phyloP scores from a whole-genome alignment of 1,140 invertebrate species.

The Alviniconcha marisindica region DNA sequence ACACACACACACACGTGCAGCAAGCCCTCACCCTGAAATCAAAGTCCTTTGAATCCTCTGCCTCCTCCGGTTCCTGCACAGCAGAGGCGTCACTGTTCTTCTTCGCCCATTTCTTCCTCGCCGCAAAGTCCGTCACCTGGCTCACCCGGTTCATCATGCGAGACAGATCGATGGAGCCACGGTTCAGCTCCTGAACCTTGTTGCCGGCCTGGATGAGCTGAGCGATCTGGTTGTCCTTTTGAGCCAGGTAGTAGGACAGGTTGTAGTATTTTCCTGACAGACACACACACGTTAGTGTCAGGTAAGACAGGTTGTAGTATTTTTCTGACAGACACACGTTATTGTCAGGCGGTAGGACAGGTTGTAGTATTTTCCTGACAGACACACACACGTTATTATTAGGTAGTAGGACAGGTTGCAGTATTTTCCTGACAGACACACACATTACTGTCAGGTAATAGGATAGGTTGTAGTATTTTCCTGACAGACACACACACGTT shows the following conservation, averaged over 20 bases:
- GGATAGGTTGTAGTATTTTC: background rate
- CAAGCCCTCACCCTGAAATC: background rate
- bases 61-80: background rate
- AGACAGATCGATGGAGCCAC: conserved; percentile 29
- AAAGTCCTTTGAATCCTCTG: background rate
- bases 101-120: conserved; percentile 3
- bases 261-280: background rate
- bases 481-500: conserved; percentile 12
- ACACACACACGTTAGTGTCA: too few relatives aligned
- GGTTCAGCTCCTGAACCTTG: conserved; percentile 31
- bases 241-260: background rate
- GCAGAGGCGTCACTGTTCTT: background rate
- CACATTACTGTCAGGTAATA: conserved; percentile 14
- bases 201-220: conserved; percentile 1
- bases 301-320: too few relatives aligned
- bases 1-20: too few relatives aligned
- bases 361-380: background rate
- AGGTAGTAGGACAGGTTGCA: too few relatives aligned
- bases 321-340: too few relatives aligned
- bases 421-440: too few relatives aligned
- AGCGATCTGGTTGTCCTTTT: conserved; percentile 11
- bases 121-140: background rate
- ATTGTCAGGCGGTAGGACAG: background rate
- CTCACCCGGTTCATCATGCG: conserved; percentile 3
- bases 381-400: conserved; percentile 20